phyloP scores from a whole-genome alignment of 2,797 vertebrate genomes.

The Dendrocincla fuliginosa region DNA sequence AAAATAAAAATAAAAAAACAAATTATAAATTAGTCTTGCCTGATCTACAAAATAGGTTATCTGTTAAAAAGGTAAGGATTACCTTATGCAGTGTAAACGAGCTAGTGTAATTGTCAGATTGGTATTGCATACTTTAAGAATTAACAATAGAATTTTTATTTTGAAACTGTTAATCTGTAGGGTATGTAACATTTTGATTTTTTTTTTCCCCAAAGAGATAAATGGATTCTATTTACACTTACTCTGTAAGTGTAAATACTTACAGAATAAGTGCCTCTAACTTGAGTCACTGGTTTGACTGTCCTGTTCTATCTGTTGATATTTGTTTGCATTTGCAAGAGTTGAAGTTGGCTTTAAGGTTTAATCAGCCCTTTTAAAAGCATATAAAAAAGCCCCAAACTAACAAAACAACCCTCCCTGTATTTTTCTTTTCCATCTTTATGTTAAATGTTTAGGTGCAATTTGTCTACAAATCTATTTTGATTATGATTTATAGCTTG shows the following conservation, averaged over 20 bases:
- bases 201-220: not conserved
- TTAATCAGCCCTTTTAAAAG: not conserved
- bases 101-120: not conserved
- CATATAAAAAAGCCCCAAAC: rapidly evolving
- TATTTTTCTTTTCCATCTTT: not conserved
- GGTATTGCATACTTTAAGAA: not conserved
- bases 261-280: too few species aligned
- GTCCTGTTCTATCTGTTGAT: not conserved
- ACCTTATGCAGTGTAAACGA: not conserved
- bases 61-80: not conserved
- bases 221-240: not conserved
- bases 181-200: not conserved
- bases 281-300: not conserved
- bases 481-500: not conserved
- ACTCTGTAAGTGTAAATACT: not conserved
- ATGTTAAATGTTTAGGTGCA: not conserved
- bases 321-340: not conserved
- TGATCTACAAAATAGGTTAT: not conserved
- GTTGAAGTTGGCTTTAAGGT: not conserved
- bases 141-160: not conserved
- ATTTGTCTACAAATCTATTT: not conserved
- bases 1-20: not conserved
- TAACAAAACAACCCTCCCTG: not conserved
- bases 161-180: not conserved
- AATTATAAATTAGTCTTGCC: rapidly evolving